Base-by-base conservation (phyloP, 2,888 invertebrate genomes). In the Agrotis puta region DNA sequence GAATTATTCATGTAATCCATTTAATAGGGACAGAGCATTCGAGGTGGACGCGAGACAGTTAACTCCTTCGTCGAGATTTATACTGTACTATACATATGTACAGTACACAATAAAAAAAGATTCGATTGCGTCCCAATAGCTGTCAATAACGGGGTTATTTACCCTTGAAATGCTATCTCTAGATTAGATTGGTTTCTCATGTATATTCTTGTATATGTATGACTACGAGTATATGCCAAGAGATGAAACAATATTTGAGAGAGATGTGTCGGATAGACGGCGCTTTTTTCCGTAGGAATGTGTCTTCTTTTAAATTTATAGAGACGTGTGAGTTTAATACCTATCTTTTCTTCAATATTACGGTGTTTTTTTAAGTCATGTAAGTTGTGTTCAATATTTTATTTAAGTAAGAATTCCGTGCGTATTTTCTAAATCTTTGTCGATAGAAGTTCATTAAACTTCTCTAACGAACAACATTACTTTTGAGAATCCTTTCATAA, bases 1-100 rank as follows among this genome's bases (percentile, higher is more conserved):
- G 94, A 95, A 95, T 95, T 87, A 95, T 95, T 93, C 94, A 95
- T 95, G 94, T 95, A 94, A 95, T 95, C 91, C 91, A 92, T 91
- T 91, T 92, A 93, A 92, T 92, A 92, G 91, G 88, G 86, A 74
- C 83, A 83, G 85, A 79, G 68, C 74, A 71, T 77, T 84, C 62
- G 68, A 86, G 82, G 83, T 86, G 78, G 80, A 74, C 77, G 64
- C 59, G 63, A 74, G 62, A 74, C 67, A 66, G 82, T 86, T 87
- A 85, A 87, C 85, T 84, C 83, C 81, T 86, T 85, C 73, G 70
- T 82, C 65, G 74, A 83, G 85, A 88, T 89, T 88, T 85, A 85
- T 87, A 87, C 85, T 85, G 83, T 82, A 81, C 81, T 88, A 68
- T 82, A 39, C 11, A 39, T 39, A 78, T 84, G 80, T 83, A 84